A percentile compares a stretch with the other conserved stretches of the same genome.
Conservation (phyloP, 1,140 invertebrate species). For the Penaeus vannamei region DNA sequence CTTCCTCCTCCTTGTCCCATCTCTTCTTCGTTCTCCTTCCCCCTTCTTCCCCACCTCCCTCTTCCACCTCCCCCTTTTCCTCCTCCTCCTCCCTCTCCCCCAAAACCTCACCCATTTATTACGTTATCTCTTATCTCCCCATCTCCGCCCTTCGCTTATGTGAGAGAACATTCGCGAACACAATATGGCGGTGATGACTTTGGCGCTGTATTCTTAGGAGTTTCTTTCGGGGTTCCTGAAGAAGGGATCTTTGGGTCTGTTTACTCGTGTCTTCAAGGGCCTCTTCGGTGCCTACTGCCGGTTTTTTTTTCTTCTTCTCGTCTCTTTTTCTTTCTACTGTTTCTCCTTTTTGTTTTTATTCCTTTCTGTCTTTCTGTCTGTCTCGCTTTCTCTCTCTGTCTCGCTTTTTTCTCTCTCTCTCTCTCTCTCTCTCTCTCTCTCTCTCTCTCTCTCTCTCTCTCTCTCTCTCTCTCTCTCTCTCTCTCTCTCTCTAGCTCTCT, state of each 20-base stretch:
- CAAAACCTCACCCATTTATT: too few relatives aligned
- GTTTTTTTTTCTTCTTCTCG: not conserved
- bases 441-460: too few relatives aligned
- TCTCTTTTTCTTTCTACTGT: not conserved
- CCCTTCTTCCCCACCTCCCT: not conserved
- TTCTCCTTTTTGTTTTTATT: not conserved
- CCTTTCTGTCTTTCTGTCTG: not conserved
- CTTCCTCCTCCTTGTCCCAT: not conserved
- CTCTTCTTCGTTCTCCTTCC: not conserved
- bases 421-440: too few relatives aligned
- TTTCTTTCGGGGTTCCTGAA: too few relatives aligned
- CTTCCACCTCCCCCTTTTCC: not conserved
- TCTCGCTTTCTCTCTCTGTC: too few relatives aligned
- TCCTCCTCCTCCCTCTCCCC: not conserved
- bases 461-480: too few relatives aligned
- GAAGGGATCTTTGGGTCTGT: too few relatives aligned
- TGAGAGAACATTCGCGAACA: not conserved
- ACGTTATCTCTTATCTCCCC: not conserved
- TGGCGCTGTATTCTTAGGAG: too few relatives aligned
- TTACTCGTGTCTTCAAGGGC: too few relatives aligned
- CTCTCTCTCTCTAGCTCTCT: not conserved
- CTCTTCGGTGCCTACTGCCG: not conserved
- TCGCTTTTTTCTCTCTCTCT: not conserved
- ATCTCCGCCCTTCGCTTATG: constrained; percentile 8
- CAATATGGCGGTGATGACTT: too few relatives aligned